These are phyloP conservation scores for Eulemur macaco DNA, from an alignment of 2,113 vertebrate genomes.

Conservation along the genomic window DNA sequence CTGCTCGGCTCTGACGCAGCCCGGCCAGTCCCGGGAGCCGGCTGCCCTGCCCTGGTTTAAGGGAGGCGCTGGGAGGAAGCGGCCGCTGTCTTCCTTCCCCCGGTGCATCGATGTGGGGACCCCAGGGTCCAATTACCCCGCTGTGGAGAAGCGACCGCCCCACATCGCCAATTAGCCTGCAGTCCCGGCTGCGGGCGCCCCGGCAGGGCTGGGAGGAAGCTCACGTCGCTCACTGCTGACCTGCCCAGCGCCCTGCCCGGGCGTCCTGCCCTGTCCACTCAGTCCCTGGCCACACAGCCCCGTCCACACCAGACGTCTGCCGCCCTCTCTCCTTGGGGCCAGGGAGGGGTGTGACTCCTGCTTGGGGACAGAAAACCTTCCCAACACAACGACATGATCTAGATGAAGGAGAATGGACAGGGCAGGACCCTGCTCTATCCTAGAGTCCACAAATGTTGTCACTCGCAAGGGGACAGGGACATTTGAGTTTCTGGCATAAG, in stretches of 20 bases:
- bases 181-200: neutral
- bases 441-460: neutral
- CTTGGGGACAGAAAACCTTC: neutral
- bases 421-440: accelerated
- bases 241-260: accelerated
- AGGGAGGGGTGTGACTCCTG: no score
- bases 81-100: neutral
- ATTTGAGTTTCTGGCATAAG: neutral
- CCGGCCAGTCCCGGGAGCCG: neutral
- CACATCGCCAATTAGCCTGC: neutral
- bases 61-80: neutral
- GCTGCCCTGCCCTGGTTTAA: neutral
- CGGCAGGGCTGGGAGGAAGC: neutral
- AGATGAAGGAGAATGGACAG: neutral
- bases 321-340: neutral
- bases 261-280: no score
- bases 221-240: neutral
- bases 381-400: accelerated
- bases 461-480: neutral
- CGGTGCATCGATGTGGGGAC: accelerated
- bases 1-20: accelerated
- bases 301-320: neutral
- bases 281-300: neutral
- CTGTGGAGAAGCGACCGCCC: neutral
- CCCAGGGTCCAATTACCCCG: conserved; percentile 54